Conservation (phyloP, 2,888 invertebrate species). For the Synergus itoensis region DNA sequence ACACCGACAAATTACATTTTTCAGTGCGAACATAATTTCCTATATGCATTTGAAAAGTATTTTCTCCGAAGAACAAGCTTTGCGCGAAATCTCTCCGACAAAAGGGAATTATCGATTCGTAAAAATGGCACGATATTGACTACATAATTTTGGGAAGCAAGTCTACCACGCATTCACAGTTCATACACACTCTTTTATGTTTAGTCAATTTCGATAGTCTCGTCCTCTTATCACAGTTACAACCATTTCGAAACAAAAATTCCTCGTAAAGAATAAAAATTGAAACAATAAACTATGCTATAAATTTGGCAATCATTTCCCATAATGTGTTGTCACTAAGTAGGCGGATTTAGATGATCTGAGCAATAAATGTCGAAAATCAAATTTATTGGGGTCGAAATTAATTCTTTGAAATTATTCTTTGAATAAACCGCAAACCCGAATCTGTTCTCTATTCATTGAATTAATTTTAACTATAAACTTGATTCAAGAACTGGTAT, state of each 20-base stretch:
- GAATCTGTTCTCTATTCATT: neutral
- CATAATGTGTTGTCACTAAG: conserved; percentile 20
- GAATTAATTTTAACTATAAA: conserved; percentile 16
- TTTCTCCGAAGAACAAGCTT: neutral
- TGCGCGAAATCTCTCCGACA: conserved; percentile 3
- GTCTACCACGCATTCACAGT: conserved; percentile 5
- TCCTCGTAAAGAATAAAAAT: conserved; percentile 25
- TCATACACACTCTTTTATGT: neutral
- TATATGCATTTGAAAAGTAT: conserved; percentile 7
- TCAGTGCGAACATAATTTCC: conserved; percentile 3
- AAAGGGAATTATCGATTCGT: conserved; percentile 25
- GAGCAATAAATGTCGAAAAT: neutral
- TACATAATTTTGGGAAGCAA: conserved; percentile 39
- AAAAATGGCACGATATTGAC: conserved; percentile 42
- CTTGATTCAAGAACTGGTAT: neutral
- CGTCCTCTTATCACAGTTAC: conserved; percentile 39
- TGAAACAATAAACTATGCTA: conserved; percentile 35
- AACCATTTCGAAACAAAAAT: conserved; percentile 5
- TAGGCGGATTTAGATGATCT: conserved; percentile 2
- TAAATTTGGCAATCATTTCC: conserved; percentile 30
- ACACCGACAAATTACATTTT: conserved; percentile 21
- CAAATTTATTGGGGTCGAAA: conserved; percentile 25
- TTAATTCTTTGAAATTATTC: conserved; percentile 32
- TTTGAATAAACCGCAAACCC: conserved; percentile 21
- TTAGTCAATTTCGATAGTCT: conserved; percentile 25